Base-by-base conservation (phyloP, 2,113 vertebrate genomes). In the Dipodomys merriami region DNA sequence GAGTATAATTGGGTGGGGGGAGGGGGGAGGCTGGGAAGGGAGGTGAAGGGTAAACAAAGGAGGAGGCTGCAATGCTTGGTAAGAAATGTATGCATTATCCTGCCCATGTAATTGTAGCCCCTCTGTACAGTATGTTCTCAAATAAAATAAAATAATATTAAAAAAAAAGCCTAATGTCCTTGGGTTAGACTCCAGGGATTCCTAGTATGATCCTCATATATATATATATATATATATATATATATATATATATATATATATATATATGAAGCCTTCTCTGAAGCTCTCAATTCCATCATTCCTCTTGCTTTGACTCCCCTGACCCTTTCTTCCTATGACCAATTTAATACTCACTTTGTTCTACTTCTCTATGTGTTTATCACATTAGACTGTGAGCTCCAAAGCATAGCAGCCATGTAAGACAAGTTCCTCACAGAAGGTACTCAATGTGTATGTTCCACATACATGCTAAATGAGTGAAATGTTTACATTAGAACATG, bases 401-500 rank as follows among this genome's bases (percentile, higher is more conserved):
- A 30, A 82, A 91, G 77, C 29, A 88, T 22, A 88, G 27, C 25
- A 83, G 30, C 73, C 78, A 33, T 73, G 79, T 44, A 72, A 86
- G 60, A 86, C n/a, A 76, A 76, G 68, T 73, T 13, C 39, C 74
- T 88, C 49, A 49, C 39, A 80, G 72, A 46, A 82, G 69, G 60
- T 39, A 77, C 64, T 74, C 30, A 46, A 44, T 73, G 23, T 67
- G 16, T 88, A 20, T 18, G 49, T 64, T 91, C 27, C 69, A 62
- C n/a, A 9, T 57, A 81, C 68, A 94, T 69, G 46, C 35, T 84
- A 49, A 90, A 87, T 57, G 71, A 92, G 30, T 53, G 12, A 83
- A 91, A 82, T 78, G 33, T 39, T 74, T 93, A n/a, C n/a, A 65
- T 87, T 46, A 65, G 18, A 33, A 25, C 64, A 46, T 76, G 33